These are phyloP conservation scores for Aeoliscus strigatus DNA, from an alignment of 2,797 vertebrate genomes.

Conservation along the genomic window DNA sequence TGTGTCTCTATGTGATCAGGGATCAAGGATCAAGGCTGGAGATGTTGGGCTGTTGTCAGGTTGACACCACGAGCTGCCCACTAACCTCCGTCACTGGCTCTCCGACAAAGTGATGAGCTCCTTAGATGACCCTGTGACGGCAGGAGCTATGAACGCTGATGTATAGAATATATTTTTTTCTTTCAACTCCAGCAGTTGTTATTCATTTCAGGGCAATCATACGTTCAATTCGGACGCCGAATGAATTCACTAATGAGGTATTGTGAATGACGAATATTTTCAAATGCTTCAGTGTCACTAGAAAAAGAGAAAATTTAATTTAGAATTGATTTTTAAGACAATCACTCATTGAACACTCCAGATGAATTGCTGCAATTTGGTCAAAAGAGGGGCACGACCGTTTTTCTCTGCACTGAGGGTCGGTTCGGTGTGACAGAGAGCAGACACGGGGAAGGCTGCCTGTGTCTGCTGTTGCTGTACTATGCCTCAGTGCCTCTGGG, in stretches of 20 bases:
- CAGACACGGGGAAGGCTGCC: constrained; percentile 41
- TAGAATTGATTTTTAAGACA: constrained; percentile 2
- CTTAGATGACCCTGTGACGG: constrained; percentile 14
- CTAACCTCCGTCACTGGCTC: constrained; percentile 32
- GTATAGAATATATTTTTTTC: not conserved
- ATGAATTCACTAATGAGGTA: constrained; percentile 21
- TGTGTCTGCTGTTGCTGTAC: constrained; percentile 59
- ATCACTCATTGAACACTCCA: not conserved
- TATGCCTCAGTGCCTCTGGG: constrained; percentile 61
- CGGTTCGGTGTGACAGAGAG: constrained; percentile 32
- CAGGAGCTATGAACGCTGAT: not conserved
- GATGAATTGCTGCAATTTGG: no score
- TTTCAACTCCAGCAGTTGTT: constrained; percentile 9
- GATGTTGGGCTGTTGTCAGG: constrained; percentile 40
- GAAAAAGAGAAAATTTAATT: constrained; percentile 9
- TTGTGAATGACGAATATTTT: constrained; percentile 26
- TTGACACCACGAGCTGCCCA: constrained; percentile 42
- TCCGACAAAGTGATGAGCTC: constrained; percentile 17
- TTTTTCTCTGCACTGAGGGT: constrained; percentile 2
- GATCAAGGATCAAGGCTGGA: constrained; percentile 46
- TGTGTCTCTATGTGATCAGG: constrained; percentile 7
- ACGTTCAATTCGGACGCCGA: constrained; percentile 28
- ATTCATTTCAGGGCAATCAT: constrained; percentile 3
- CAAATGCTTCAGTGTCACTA: constrained; percentile 20
- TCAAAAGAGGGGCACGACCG: no score